A percentile compares a stretch with the other conserved stretches of the same genome.
phyloP scores from a whole-genome alignment of 2,888 invertebrate genomes.

The Heliconius charithonia region DNA sequence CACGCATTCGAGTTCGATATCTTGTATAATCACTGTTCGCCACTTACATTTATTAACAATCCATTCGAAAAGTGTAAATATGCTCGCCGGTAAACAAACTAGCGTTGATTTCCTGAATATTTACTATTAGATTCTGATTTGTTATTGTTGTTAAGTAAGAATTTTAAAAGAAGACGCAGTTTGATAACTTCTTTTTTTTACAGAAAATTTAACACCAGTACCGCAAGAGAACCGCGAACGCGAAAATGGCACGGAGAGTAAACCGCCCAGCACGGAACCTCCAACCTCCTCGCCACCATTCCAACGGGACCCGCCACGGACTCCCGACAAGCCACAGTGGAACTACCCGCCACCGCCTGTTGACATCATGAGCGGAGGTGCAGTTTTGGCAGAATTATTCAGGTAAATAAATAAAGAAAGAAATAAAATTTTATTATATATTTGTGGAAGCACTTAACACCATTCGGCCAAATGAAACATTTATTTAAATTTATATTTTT shows the following conservation, averaged over 20 bases:
- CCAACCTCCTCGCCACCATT: conserved; percentile 76
- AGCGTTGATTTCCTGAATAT: not conserved
- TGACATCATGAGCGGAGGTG: conserved; percentile 93
- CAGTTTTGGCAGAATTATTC: conserved; percentile 96
- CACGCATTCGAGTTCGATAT: conserved; percentile 79
- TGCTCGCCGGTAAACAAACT: not conserved
- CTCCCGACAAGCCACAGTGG: conserved; percentile 82
- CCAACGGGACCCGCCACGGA: conserved; percentile 76
- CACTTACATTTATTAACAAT: conserved; percentile 64
- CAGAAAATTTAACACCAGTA: conserved; percentile 72
- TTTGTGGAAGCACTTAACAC: too few species aligned
- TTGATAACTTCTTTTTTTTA: conserved; percentile 38
- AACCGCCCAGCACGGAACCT: conserved; percentile 76
- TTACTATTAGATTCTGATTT: not conserved
- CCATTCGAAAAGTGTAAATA: conserved; percentile 50
- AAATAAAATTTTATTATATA: too few species aligned
- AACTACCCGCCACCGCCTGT: conserved; percentile 80
- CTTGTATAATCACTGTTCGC: conserved; percentile 76
- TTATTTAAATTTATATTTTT: too few species aligned
- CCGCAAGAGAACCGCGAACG: conserved; percentile 74
- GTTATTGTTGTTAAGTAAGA: not conserved
- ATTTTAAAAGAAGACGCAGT: not conserved
- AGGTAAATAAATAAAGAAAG: conserved; percentile 79
- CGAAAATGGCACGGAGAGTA: conserved; percentile 78
- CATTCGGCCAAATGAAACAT: too few species aligned